These are phyloP conservation scores for Capitella teleta DNA, from an alignment of 1,140 invertebrate species.

Conservation along the genomic window DNA sequence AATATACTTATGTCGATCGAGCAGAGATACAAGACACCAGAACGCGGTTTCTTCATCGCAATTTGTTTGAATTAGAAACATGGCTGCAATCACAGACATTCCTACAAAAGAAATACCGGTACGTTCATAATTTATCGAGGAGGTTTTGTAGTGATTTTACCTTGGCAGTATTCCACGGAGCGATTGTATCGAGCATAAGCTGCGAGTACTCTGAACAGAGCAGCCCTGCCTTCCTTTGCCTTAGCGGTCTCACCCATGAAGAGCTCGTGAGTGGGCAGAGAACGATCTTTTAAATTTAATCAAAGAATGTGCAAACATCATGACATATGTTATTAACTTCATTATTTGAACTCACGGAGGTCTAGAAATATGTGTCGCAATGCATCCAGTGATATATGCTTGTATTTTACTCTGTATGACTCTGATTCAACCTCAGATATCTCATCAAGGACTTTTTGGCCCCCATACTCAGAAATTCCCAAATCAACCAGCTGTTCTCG, in stretches of 20 bases:
- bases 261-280: slow-evolving; percentile 14
- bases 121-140: no score
- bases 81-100: slow-evolving; percentile 15
- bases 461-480: slow-evolving; percentile 13
- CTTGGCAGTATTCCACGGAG: slow-evolving; percentile 15
- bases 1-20: slow-evolving; percentile 16
- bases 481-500: slow-evolving; percentile 14
- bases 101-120: slow-evolving; percentile 1
- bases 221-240: slow-evolving; percentile 13
- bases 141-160: no score
- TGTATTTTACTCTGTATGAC: not conserved
- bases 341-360: slow-evolving; percentile 7
- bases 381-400: not conserved
- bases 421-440: slow-evolving; percentile 3
- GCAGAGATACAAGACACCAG: slow-evolving; percentile 15
- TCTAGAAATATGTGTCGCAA: slow-evolving; percentile 15
- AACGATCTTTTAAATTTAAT: slow-evolving; percentile 10
- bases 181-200: slow-evolving; percentile 15
- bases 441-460: not conserved
- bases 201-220: slow-evolving; percentile 15
- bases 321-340: not conserved
- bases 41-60: slow-evolving; percentile 13
- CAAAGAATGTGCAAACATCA: not conserved
- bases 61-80: slow-evolving; percentile 11
- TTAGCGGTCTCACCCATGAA: slow-evolving; percentile 11